Base-by-base conservation (phyloP, 2,888 invertebrate species). In the Magallana nippona region DNA sequence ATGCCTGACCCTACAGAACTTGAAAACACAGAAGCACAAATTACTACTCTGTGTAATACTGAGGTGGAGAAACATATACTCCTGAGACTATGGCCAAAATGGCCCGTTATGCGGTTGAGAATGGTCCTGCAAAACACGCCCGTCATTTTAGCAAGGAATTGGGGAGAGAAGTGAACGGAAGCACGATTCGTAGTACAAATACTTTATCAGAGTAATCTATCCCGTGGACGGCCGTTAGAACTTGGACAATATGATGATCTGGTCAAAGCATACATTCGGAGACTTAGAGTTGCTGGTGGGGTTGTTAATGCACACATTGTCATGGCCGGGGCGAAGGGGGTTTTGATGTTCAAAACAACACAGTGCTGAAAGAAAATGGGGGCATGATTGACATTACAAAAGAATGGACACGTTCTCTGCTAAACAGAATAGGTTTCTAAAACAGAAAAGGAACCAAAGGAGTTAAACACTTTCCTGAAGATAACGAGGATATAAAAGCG, bases 211-310 rank as follows among this genome's bases (percentile, higher is more conserved):
- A 22, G 62, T 19, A 62, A 22, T 62, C 62, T 5, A 32, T 5
- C 32, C 62, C 62, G 22, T 62, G 22, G 79, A 22, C n/a, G 79
- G 13, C 17, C 79, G 15, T 22, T 57, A 15, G 57, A 79, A 56
- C 17, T 79, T 10, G 79, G 22, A 56, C 55, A 79, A 22, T 79
- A 79, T 79, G 79, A 79, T 13, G 79, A 79, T 56, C 55, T 79
- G 15, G 79, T 79, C 10, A 79, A 79, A 79, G n/a, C n/a, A 56
- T 79, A 79, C 56, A 22, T 57, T 17, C 55, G 79, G 2, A 55
- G 56, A 56, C 56, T 56, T 19, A 55, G 55, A n/a, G 27, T 56
- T 55, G 55, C 79, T 79, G 57, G 79, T 15, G 79, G 78, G 15
- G 55, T 78, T 19, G 44, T 78, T 11, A 78, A 78, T 78, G 55